phyloP scores from a whole-genome alignment of 2,888 invertebrate genomes.

The Pteria penguin region DNA sequence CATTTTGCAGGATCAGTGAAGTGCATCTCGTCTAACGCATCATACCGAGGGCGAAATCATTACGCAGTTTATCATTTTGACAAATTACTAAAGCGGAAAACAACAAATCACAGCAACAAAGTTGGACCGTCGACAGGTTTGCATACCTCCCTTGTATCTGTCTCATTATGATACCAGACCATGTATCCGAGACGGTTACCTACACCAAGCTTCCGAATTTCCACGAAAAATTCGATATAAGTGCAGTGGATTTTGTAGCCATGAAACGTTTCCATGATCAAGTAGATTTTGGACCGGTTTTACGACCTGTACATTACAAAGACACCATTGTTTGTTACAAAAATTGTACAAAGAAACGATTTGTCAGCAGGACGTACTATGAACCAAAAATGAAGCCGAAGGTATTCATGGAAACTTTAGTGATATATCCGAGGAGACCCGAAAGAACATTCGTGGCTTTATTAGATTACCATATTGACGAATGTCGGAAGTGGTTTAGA shows the following conservation, averaged over 20 bases:
- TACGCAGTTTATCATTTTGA: background rate
- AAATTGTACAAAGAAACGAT: constrained; percentile 65
- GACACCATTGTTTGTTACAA: constrained; percentile 65
- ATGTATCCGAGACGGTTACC: constrained; percentile 65
- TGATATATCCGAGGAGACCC: constrained; percentile 64
- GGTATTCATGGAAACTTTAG: constrained; percentile 65
- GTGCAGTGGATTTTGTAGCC: constrained; percentile 56
- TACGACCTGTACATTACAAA: constrained; percentile 64
- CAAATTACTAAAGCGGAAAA: background rate
- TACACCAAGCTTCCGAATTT: constrained; percentile 63
- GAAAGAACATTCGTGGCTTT: constrained; percentile 63
- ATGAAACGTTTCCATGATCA: constrained; percentile 67
- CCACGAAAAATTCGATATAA: constrained; percentile 60
- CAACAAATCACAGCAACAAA: background rate
- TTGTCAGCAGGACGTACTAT: constrained; percentile 67
- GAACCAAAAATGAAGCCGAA: constrained; percentile 68
- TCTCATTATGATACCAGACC: constrained; percentile 50
- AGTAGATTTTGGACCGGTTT: constrained; percentile 62
- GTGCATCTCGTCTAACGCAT: no score
- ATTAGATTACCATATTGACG: constrained; percentile 71
- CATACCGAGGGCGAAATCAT: no score
- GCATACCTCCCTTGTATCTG: background rate
- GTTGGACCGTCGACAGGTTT: background rate
- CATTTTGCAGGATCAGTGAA: no score
- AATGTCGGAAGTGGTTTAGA: constrained; percentile 72